Evolutionary conservation across 2,797 vertebrate genomes (phyloP).

Genomic region (Protosalanx chinensis): DNA sequence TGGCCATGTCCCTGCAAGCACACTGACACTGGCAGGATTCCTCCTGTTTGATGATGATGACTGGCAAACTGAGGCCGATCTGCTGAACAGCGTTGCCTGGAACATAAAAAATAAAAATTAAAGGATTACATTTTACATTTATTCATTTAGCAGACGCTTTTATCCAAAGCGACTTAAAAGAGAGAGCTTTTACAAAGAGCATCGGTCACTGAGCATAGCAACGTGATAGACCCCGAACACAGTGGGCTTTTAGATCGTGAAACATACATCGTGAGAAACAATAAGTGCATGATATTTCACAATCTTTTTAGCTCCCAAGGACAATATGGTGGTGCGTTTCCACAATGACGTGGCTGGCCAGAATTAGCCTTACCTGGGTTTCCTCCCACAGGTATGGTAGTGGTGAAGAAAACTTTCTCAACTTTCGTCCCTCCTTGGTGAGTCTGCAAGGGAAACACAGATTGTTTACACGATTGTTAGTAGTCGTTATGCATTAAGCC

Average conservation of each 20-base stretch:
- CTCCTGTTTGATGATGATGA: conserved; percentile 99
- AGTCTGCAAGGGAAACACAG: conserved; percentile 43
- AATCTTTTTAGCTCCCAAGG: background rate
- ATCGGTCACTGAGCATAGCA: too few species aligned
- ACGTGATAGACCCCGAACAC: too few species aligned
- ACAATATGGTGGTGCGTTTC: background rate
- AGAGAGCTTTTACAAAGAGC: too few species aligned
- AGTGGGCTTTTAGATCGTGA: too few species aligned
- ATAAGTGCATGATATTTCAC: too few species aligned
- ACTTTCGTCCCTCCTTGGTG: conserved; percentile 89
- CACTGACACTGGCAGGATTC: conserved; percentile 98
- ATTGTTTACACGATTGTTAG: conserved; percentile 16
- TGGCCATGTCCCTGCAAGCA: conserved; percentile 90
- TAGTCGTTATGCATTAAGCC: background rate
- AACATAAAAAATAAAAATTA: too few species aligned
- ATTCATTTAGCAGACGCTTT: too few species aligned
- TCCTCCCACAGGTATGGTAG: conserved; percentile 92
- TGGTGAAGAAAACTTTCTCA: conserved; percentile 97
- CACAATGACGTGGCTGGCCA: background rate
- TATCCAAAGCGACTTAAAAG: too few species aligned
- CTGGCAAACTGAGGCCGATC: conserved; percentile 95
- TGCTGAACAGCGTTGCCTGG: conserved; percentile 92
- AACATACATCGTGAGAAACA: too few species aligned
- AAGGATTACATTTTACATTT: too few species aligned
- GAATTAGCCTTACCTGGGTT: conserved; percentile 79